Percentiles rank a stretch among this genome's conserved stretches.
Evolutionary conservation across 2,797 vertebrate species (phyloP).

Genomic region (Otolemur crassicaudatus): DNA sequence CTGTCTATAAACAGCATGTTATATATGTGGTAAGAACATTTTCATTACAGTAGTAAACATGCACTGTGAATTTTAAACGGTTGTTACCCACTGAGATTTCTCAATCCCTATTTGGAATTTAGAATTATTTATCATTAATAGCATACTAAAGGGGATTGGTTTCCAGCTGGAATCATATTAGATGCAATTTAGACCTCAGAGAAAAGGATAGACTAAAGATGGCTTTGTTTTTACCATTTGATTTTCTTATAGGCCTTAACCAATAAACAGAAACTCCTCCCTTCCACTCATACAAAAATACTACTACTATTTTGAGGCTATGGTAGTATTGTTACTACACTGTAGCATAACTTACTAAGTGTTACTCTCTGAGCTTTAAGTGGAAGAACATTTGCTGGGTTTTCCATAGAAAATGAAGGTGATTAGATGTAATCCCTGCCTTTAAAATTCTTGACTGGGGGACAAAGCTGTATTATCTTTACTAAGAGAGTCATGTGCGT

Average conservation of each 20-base stretch:
- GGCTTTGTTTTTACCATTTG: constrained; percentile 36
- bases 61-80: constrained; percentile 67
- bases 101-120: constrained; percentile 65
- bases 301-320: not conserved
- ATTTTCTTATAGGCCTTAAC: constrained; percentile 45
- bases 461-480: not conserved
- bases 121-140: constrained; percentile 65
- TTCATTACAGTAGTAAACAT: constrained; percentile 67
- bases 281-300: not conserved
- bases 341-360: not conserved
- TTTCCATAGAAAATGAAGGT: not conserved
- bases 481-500: not conserved
- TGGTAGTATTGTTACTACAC: not conserved
- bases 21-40: constrained; percentile 60
- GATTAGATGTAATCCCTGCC: not conserved
- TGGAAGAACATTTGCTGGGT: constrained; percentile 4
- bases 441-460: constrained; percentile 36
- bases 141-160: constrained; percentile 27
- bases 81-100: constrained; percentile 66
- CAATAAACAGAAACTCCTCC: not conserved
- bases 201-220: constrained; percentile 43
- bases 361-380: not conserved
- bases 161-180: constrained; percentile 63
- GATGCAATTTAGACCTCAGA: constrained; percentile 39
- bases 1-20: constrained; percentile 53